A percentile compares a stretch with the other conserved stretches of the same genome.
Evolutionary conservation across 2,113 vertebrate species (phyloP).

Genomic region (Apeltes quadracus): DNA sequence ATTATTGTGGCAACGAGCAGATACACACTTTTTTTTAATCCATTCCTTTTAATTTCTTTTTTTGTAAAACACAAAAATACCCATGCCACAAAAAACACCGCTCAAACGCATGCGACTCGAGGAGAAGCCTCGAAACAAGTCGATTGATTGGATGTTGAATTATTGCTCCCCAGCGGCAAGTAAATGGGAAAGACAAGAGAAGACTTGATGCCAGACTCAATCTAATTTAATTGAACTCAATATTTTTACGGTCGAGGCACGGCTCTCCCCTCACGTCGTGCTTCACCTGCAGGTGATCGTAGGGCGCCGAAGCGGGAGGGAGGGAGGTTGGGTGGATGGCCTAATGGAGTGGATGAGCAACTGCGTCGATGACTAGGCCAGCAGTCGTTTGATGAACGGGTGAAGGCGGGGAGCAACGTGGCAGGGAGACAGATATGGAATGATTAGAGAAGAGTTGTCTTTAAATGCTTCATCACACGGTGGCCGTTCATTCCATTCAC

Average conservation of each 20-base stretch:
- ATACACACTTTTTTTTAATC: constrained; percentile 3
- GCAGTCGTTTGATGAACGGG: constrained; percentile 64
- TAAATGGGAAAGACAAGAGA: constrained; percentile 42
- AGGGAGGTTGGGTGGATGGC: constrained; percentile 25
- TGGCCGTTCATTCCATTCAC: constrained; percentile 41
- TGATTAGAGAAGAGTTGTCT: constrained; percentile 44
- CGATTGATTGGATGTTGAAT: constrained; percentile 59
- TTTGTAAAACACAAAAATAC: not conserved
- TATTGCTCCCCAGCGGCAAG: constrained; percentile 37
- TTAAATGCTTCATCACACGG: constrained; percentile 51
- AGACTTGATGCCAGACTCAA: constrained; percentile 36
- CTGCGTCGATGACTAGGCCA: constrained; percentile 54
- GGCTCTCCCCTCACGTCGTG: not conserved
- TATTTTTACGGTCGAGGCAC: constrained; percentile 21
- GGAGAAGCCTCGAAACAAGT: constrained; percentile 36
- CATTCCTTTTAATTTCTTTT: not conserved
- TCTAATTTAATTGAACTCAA: constrained; percentile 46
- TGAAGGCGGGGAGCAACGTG: constrained; percentile 46
- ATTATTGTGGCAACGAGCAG: not conserved
- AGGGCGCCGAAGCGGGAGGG: constrained; percentile 7
- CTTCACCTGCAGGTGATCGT: constrained; percentile 33
- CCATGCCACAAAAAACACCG: constrained; percentile 2
- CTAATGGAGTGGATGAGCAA: constrained; percentile 73
- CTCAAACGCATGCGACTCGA: constrained; percentile 26
- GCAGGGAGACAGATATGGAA: constrained; percentile 27